Percentiles rank a stretch among this genome's conserved stretches.
Evolutionary conservation across 2,113 vertebrate species (phyloP).

Genomic region (Larimichthys crocea): DNA sequence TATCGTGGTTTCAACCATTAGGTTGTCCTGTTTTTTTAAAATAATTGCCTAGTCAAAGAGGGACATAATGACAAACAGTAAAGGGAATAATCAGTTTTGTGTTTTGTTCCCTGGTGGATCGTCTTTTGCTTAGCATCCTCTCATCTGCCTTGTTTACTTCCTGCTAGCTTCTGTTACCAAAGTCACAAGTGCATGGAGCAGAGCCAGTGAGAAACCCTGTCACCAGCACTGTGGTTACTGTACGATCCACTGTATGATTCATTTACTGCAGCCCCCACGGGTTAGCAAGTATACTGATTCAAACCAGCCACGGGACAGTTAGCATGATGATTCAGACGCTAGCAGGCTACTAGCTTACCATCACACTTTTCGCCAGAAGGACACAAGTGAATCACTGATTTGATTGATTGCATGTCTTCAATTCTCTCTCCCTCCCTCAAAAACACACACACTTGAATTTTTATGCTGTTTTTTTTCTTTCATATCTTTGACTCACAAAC

Average conservation of each 20-base stretch:
- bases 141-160: conserved; percentile 46
- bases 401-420: not conserved
- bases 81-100: conserved; percentile 1
- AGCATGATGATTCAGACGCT: not conserved
- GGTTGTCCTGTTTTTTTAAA: conserved; percentile 7
- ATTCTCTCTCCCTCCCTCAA: not conserved
- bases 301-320: not conserved
- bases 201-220: conserved; percentile 10
- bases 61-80: conserved; percentile 1
- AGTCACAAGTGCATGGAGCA: conserved; percentile 28
- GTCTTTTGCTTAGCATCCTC: not conserved
- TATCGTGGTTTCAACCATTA: conserved; percentile 19
- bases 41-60: not conserved
- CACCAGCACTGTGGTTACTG: conserved; percentile 5
- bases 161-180: conserved; percentile 25
- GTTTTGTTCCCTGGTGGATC: conserved; percentile 10
- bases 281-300: conserved; percentile 6
- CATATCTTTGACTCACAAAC: conserved; percentile 20
- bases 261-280: conserved; percentile 16
- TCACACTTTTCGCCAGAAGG: conserved; percentile 4
- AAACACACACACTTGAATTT: conserved; percentile 4
- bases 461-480: conserved; percentile 3
- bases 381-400: not conserved
- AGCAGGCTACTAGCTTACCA: not conserved
- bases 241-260: conserved; percentile 17